Evolutionary conservation across 2,113 vertebrate species (phyloP).

Genomic region (Anolis carolinensis): DNA sequence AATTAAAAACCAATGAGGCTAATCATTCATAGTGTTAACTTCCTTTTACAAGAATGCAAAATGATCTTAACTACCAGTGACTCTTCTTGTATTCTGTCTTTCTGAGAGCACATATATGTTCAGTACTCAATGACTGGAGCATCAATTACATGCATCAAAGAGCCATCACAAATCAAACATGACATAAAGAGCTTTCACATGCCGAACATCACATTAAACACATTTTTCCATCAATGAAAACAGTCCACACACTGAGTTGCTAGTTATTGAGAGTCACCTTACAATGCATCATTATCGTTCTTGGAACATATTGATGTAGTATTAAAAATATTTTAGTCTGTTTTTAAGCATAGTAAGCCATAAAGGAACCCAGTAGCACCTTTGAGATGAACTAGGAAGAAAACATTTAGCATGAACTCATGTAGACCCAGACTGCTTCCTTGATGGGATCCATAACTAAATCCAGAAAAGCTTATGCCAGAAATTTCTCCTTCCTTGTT

Average conservation of each 20-base stretch:
- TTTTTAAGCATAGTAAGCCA: too few species aligned
- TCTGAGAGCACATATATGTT: conserved; percentile 3
- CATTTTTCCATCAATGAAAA: background rate
- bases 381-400: too few species aligned
- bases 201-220: background rate
- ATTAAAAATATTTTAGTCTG: too few species aligned
- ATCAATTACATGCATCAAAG: background rate
- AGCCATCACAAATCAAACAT: background rate
- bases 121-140: background rate
- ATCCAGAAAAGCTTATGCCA: too few species aligned
- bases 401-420: too few species aligned
- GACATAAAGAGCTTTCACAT: background rate
- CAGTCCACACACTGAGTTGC: background rate
- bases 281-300: background rate
- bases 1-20: too few species aligned
- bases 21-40: too few species aligned
- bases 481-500: too few species aligned
- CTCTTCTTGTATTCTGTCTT: background rate
- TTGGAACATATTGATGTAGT: background rate
- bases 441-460: too few species aligned
- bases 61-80: background rate
- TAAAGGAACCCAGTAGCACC: too few species aligned
- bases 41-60: too few species aligned
- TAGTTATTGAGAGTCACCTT: background rate
- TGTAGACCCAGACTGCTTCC: too few species aligned